Base-by-base conservation (phyloP, 2,888 invertebrate species). In the Furcula furcula region DNA sequence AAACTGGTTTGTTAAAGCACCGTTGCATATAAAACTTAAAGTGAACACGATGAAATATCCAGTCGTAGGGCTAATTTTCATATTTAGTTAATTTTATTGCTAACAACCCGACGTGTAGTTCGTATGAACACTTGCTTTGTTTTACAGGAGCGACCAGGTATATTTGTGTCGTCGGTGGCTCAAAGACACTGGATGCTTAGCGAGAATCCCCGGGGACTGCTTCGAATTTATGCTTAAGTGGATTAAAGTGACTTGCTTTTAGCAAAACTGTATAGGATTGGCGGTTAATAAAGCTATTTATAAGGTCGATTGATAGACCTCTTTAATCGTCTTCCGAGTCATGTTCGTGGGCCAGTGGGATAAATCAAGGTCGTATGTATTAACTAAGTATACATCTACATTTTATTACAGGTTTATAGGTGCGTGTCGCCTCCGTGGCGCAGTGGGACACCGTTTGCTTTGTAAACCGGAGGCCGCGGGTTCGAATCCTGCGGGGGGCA, bases 161-260 rank as follows among this genome's bases (percentile, higher is more conserved):
- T 61, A 51, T 60, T 62, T 55, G 61, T 20, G 54, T 46, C 62
- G 62, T 55, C 53, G 58, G 57, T 51, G 45, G 57, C 53, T 60
- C 48, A 54, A 65, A 66, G 66, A 52, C 66, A 58, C 58, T 61
- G 61, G 51, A 56, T 57, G 63, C 64, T 65, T 53, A 55, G 58
- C 57, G 52, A 42, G 44, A 54, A 54, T 55, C 84, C 69, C 73
- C 43, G 36, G 82, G 76, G 86, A 73, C 66, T 67, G 52, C 46
- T 77, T 75, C 58, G 52, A 65, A 63, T 60, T 67, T 63, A 69
- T 77, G 64, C 71, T 80, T 80, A 83, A 85, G 81, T 83, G 68
- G 80, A 87, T 87, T 86, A 78, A 82, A 82, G 68, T 79, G 73
- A 72, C 51, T 62, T 53, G 70, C 75, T 76, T 80, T 79, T 65